A percentile compares a stretch with the other conserved stretches of the same genome.
Conservation (phyloP, 2,113 vertebrate species). For the Phaethornis superciliosus region DNA sequence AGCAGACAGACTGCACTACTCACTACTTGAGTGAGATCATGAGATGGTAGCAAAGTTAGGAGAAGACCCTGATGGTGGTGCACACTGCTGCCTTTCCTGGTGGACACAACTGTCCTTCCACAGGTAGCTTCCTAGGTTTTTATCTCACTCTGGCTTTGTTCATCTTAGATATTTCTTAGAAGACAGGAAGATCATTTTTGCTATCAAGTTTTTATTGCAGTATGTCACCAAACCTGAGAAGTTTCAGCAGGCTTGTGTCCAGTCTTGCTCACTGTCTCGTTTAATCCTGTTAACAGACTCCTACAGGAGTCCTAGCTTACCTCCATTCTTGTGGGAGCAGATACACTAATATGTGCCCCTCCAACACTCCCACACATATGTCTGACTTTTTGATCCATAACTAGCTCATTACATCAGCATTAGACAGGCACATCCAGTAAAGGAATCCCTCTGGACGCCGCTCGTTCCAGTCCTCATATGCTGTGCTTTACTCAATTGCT, state of each 20-base stretch:
- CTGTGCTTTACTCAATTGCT: background rate
- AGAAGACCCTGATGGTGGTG: background rate
- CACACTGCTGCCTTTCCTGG: background rate
- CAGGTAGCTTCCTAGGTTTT: background rate
- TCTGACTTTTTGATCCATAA: slow-evolving; percentile 3
- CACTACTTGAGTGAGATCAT: fast-evolving
- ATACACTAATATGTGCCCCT: background rate
- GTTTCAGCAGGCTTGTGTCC: background rate
- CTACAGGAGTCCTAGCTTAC: background rate
- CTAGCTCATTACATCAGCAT: background rate
- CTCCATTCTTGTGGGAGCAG: background rate
- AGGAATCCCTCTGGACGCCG: background rate
- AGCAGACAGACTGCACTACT: background rate
- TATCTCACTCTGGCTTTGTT: background rate
- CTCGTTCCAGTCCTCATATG: background rate
- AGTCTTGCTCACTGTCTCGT: background rate
- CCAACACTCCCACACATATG: background rate
- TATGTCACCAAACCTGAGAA: background rate
- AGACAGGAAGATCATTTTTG: background rate
- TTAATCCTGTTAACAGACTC: background rate
- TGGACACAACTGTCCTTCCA: fast-evolving
- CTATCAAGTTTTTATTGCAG: background rate
- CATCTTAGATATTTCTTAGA: background rate
- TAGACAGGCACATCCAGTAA: background rate
- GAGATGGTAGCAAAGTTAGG: background rate